These are phyloP conservation scores for Indri indri DNA, from an alignment of 2,113 vertebrate genomes.

Conservation along the genomic window DNA sequence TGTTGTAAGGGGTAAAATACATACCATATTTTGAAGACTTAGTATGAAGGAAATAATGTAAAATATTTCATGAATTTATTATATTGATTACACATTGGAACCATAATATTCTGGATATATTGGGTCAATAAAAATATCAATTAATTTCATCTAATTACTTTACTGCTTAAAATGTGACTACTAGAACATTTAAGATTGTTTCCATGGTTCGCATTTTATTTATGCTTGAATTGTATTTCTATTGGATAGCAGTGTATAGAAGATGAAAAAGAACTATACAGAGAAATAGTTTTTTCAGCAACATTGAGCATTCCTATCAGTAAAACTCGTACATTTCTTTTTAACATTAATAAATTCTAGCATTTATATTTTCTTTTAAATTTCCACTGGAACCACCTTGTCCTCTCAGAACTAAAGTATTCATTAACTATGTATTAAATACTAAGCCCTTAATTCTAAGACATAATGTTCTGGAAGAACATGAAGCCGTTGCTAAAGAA, in stretches of 20 bases:
- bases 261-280: not conserved
- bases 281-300: constrained; percentile 13
- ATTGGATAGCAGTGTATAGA: not conserved
- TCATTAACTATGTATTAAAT: not conserved
- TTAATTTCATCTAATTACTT: not conserved
- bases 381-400: not conserved
- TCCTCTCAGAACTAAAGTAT: not conserved
- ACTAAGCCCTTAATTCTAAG: constrained; percentile 10
- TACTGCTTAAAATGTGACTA: not conserved
- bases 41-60: not conserved
- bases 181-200: not conserved
- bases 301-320: not conserved
- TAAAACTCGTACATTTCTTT: not conserved
- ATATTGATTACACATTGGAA: not conserved
- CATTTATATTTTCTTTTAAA: not conserved
- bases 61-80: not conserved
- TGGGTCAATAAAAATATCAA: constrained; percentile 13
- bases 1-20: not conserved
- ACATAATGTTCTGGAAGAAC: not conserved
- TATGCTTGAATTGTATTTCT: not conserved
- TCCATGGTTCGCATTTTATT: not conserved
- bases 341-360: constrained; percentile 38
- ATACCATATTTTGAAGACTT: constrained; percentile 1
- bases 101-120: not conserved
- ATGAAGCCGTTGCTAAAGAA: not conserved